A percentile compares a stretch with the other conserved stretches of the same genome.
Evolutionary conservation across 1,140 invertebrate species (phyloP).

Genomic region (Camponotus vicinus): DNA sequence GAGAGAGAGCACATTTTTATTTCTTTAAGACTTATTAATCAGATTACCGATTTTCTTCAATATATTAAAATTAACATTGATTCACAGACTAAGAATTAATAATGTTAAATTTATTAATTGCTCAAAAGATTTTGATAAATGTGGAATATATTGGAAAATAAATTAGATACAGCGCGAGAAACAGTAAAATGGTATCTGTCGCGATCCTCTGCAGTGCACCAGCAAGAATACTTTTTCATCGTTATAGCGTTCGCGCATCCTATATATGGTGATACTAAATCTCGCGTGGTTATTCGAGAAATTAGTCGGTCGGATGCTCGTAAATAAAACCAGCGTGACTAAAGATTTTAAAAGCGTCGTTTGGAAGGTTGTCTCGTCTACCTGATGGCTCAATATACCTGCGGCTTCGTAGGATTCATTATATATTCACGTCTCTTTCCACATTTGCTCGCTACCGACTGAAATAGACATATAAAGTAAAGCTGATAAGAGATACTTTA

Average conservation of each 20-base stretch:
- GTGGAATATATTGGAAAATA: not conserved
- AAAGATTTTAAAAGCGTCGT: slow-evolving; percentile 64
- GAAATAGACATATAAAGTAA: slow-evolving; percentile 65
- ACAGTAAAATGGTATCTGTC: slow-evolving; percentile 12
- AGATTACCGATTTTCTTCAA: not conserved
- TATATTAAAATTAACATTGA: not conserved
- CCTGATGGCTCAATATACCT: slow-evolving; percentile 72
- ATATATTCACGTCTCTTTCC: slow-evolving; percentile 72
- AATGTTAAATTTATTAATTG: slow-evolving; percentile 13
- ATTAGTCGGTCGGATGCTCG: slow-evolving; percentile 63
- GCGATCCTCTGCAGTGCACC: not conserved
- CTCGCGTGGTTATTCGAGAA: slow-evolving; percentile 65
- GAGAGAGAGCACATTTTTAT: not conserved
- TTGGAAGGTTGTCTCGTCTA: slow-evolving; percentile 60
- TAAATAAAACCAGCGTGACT: slow-evolving; percentile 67
- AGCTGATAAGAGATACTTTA: slow-evolving; percentile 35
- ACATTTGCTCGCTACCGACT: slow-evolving; percentile 57
- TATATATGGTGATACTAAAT: slow-evolving; percentile 59
- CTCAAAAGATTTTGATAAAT: slow-evolving; percentile 11
- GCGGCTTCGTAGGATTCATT: slow-evolving; percentile 63
- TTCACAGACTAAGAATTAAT: slow-evolving; percentile 6
- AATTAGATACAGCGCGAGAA: not conserved
- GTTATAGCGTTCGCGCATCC: not conserved
- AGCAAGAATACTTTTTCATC: slow-evolving; percentile 12
- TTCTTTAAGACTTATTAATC: not conserved